These are phyloP conservation scores for Cerceris rybyensis DNA, from an alignment of 2,888 invertebrate species.

Conservation along the genomic window DNA sequence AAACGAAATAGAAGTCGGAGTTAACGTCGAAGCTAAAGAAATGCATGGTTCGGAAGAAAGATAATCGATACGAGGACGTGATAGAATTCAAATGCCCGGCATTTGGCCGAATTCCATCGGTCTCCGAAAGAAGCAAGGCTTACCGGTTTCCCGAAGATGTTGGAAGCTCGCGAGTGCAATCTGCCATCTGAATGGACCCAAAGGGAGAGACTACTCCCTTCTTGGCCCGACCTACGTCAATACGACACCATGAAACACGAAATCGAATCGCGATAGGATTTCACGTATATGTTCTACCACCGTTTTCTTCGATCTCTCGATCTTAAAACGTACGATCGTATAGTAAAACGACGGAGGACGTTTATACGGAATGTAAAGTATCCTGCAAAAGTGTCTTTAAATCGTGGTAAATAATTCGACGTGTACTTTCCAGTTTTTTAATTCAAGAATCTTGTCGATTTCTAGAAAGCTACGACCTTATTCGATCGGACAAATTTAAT, in stretches of 20 bases:
- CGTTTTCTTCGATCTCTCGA: neutral
- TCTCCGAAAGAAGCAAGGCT: slow-evolving; percentile 30
- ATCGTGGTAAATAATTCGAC: no score
- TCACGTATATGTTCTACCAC: slow-evolving; percentile 1
- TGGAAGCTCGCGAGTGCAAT: slow-evolving; percentile 46
- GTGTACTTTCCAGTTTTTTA: neutral
- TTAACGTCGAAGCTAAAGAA: neutral
- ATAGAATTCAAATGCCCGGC: slow-evolving; percentile 52
- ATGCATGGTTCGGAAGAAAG: slow-evolving; percentile 13
- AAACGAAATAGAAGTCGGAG: slow-evolving; percentile 19
- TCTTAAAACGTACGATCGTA: slow-evolving; percentile 1
- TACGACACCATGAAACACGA: slow-evolving; percentile 25
- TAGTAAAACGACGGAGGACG: neutral
- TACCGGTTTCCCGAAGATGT: slow-evolving; percentile 50
- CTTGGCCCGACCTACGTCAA: slow-evolving; percentile 62
- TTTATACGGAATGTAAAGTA: no score
- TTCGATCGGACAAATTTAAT: slow-evolving; percentile 43
- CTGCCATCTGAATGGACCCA: slow-evolving; percentile 47
- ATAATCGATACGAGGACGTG: slow-evolving; percentile 50
- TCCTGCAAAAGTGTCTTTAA: no score
- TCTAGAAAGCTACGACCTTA: slow-evolving; percentile 50
- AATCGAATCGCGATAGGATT: slow-evolving; percentile 23
- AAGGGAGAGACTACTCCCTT: slow-evolving; percentile 31
- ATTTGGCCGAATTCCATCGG: slow-evolving; percentile 64
- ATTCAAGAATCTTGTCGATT: slow-evolving; percentile 30